Base-by-base conservation (phyloP, 2,113 vertebrate genomes). In the Silurus meridionalis region DNA sequence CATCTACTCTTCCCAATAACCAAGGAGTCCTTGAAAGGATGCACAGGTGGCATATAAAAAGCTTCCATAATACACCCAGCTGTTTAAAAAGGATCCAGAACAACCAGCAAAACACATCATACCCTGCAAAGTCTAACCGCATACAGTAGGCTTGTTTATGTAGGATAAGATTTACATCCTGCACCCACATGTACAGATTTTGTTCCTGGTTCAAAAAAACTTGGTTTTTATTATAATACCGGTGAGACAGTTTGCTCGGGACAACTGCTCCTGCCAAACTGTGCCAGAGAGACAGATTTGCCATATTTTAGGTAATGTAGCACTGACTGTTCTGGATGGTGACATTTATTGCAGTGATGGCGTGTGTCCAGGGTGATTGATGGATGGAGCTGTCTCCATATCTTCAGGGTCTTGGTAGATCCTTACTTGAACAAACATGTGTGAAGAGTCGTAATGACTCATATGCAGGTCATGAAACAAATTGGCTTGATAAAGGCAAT, bases 1-100 rank as follows among this genome's bases (percentile, higher is more conserved):
- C 75, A 85, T 53, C 77, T 28, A 46, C 75, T 85, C 28, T n/a
- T 57, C 63, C 60, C 37, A n/a, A 60, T 74, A 64, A 60, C 52
- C 23, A 84, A 60, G 28, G 55, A 52, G 21, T 14, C 67, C 11
- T 58, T 72, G 25, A 58, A 75, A 75, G 8, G 0, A 61, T 52
- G 67, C 46, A 5, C 71, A 77, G 15, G 46, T 60, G 69, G n/a
- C 17, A 83, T 37, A n/a, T 37, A 58, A 74, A 60, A 8, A 10
- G 21, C 14, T 61, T 60, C 37, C 83, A 84, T 84, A 75, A 50
- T 74, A 74, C 57, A 50, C 6, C n/a, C 15, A 67, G 14, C 23
- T 48, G 57, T 84, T 61, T 17, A 28, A 60, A 37, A 74, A 72
- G 6, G 28, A 9, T 23, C 61, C 66, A 17, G 57, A 53, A 15